Evolutionary conservation across 2,113 vertebrate species (phyloP).

Genomic region (Damaliscus lunatus): DNA sequence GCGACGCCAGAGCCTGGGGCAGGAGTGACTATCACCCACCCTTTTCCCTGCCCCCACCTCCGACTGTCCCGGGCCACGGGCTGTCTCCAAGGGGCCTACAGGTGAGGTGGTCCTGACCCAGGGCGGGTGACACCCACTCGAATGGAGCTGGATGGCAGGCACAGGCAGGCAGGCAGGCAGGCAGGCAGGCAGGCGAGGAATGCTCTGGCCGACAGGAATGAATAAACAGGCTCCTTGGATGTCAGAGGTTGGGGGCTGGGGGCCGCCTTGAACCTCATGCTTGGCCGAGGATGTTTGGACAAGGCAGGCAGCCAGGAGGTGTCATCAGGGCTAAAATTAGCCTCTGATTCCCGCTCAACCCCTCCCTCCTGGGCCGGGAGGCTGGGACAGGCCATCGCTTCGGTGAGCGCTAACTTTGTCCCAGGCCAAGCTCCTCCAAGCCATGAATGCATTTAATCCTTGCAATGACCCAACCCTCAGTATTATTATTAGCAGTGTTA

Average conservation of each 20-base stretch:
- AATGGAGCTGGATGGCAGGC: neutral
- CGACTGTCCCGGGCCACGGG: accelerated
- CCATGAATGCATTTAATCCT: neutral
- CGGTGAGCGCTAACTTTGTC: neutral
- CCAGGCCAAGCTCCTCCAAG: neutral
- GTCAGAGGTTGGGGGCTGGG: conserved; percentile 7
- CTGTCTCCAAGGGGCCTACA: neutral
- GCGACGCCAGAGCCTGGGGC: neutral
- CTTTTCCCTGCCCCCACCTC: too few relatives aligned
- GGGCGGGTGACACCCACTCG: neutral
- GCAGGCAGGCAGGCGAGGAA: neutral
- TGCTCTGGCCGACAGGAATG: neutral
- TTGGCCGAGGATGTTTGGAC: conserved; percentile 55
- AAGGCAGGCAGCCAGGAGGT: conserved; percentile 62
- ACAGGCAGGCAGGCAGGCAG: neutral
- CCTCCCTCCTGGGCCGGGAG: neutral
- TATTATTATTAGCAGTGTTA: neutral
- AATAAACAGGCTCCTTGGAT: conserved; percentile 60
- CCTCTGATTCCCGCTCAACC: conserved; percentile 56
- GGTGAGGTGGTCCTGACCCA: neutral
- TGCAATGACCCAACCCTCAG: accelerated
- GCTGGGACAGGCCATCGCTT: neutral
- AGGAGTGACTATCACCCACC: neutral
- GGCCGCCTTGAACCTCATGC: conserved; percentile 50
- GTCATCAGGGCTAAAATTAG: conserved; percentile 75